phyloP scores from a whole-genome alignment of 1,140 invertebrate species.

The Cylas formicarius region DNA sequence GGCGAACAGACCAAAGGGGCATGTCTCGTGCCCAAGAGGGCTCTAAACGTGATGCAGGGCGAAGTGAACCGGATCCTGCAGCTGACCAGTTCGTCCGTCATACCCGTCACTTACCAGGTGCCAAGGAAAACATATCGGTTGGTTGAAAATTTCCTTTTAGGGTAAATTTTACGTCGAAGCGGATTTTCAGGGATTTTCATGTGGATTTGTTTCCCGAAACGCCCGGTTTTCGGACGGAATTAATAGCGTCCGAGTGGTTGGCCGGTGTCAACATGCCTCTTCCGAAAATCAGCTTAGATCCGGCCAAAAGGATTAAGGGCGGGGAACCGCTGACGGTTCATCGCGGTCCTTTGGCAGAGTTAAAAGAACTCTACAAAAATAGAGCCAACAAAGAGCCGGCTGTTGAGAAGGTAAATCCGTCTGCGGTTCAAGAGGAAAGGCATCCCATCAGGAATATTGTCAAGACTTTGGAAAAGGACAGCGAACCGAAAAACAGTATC shows the following conservation, averaged over 20 bases:
- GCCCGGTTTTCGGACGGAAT: slow-evolving; percentile 62
- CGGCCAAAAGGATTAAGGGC: slow-evolving; percentile 54
- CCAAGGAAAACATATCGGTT: slow-evolving; percentile 63
- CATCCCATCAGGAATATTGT: slow-evolving; percentile 38
- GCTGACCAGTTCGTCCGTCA: slow-evolving; percentile 74
- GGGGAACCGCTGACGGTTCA: slow-evolving; percentile 52
- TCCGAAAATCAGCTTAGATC: slow-evolving; percentile 74
- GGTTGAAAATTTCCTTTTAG: too few species aligned
- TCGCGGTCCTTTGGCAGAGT: slow-evolving; percentile 33
- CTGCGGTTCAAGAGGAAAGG: slow-evolving; percentile 28
- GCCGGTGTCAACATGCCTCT: slow-evolving; percentile 61
- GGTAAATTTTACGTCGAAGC: too few species aligned
- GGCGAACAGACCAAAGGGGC: slow-evolving; percentile 89
- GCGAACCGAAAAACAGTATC: slow-evolving; percentile 22
- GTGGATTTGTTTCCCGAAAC: slow-evolving; percentile 89
- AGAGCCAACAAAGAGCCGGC: slow-evolving; percentile 16
- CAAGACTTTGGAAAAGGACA: slow-evolving; percentile 41
- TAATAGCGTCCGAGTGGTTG: slow-evolving; percentile 72
- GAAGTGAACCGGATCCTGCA: slow-evolving; percentile 88
- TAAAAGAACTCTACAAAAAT: slow-evolving; percentile 32
- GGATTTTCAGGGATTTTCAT: slow-evolving; percentile 85
- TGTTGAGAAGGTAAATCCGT: slow-evolving; percentile 32
- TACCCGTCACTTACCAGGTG: slow-evolving; percentile 90
- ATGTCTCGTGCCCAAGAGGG: slow-evolving; percentile 84
- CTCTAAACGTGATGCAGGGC: slow-evolving; percentile 87